phyloP scores from a whole-genome alignment of 1,140 invertebrate species.

The Phthorimaea operculella region DNA sequence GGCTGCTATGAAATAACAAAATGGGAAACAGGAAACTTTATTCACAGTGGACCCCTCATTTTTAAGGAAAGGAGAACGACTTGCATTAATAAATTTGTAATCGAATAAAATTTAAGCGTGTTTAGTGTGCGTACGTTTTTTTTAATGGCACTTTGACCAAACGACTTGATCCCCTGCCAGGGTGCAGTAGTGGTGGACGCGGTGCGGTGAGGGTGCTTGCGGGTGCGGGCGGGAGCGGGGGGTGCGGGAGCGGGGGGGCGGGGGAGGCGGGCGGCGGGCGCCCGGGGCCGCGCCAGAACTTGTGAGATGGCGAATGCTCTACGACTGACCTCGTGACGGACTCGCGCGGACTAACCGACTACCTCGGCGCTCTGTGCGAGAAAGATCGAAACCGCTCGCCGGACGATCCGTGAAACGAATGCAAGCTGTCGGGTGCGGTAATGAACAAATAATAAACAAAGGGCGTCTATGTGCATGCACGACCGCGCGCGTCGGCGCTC shows the following conservation, averaged over 20 bases:
- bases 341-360: constrained; percentile 31
- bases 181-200: background rate
- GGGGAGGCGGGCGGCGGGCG: constrained; percentile 12
- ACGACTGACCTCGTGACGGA: constrained; percentile 59
- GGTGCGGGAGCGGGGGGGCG: constrained; percentile 15
- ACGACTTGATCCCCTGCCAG: no score
- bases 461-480: constrained; percentile 64
- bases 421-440: constrained; percentile 64
- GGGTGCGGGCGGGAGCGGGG: background rate
- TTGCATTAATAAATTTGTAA: no score
- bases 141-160: no score
- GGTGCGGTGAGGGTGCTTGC: background rate
- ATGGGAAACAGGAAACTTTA: no score
- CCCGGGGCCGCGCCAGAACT: constrained; percentile 47
- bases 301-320: constrained; percentile 64
- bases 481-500: constrained; percentile 57
- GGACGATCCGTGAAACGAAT: constrained; percentile 60
- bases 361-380: constrained; percentile 41
- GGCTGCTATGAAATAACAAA: no score
- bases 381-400: constrained; percentile 54
- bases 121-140: no score
- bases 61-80: no score
- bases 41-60: no score
- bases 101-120: no score
- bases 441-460: constrained; percentile 63